These are phyloP conservation scores for Drosophila stalkeri DNA, from an alignment of 2,888 invertebrate genomes.

Conservation along the genomic window DNA sequence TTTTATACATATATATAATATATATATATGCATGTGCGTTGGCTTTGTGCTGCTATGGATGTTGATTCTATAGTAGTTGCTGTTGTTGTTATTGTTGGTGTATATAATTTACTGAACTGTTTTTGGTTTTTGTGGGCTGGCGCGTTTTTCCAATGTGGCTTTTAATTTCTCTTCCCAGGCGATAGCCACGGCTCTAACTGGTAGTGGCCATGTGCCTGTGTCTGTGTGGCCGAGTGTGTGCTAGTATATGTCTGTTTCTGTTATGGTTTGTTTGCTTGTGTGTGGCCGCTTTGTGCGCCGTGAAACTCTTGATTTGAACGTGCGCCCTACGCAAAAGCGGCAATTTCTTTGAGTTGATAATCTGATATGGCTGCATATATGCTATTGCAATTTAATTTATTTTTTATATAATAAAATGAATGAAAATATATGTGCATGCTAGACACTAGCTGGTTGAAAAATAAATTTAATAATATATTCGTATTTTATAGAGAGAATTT, in stretches of 20 bases:
- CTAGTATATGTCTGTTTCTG: conserved; percentile 4
- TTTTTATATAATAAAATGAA: background rate
- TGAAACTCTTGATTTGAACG: conserved; percentile 29
- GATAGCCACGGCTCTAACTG: conserved; percentile 57
- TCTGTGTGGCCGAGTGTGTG: conserved; percentile 8
- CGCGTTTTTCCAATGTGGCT: conserved; percentile 63
- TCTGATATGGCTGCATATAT: background rate
- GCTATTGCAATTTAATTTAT: background rate
- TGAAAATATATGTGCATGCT: background rate
- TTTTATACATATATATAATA: conserved; percentile 1
- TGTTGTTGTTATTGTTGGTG: conserved; percentile 43
- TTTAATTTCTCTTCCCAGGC: conserved; percentile 49
- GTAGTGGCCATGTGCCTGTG: conserved; percentile 10
- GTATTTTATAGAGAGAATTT: background rate
- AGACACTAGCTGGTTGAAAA: background rate
- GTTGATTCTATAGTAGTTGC: conserved; percentile 32
- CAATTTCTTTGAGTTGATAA: background rate
- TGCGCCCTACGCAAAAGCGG: conserved; percentile 36
- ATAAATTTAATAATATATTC: background rate
- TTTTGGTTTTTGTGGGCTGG: conserved; percentile 74
- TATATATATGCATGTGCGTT: conserved; percentile 24
- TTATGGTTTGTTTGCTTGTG: conserved; percentile 18
- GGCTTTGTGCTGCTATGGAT: conserved; percentile 29
- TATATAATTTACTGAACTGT: conserved; percentile 81
- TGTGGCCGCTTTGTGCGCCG: conserved; percentile 42